Evolutionary conservation across 2,888 invertebrate genomes (phyloP), one percentile per base, ranked within the genome.

Genomic region (Phaedon cochleariae): DNA sequence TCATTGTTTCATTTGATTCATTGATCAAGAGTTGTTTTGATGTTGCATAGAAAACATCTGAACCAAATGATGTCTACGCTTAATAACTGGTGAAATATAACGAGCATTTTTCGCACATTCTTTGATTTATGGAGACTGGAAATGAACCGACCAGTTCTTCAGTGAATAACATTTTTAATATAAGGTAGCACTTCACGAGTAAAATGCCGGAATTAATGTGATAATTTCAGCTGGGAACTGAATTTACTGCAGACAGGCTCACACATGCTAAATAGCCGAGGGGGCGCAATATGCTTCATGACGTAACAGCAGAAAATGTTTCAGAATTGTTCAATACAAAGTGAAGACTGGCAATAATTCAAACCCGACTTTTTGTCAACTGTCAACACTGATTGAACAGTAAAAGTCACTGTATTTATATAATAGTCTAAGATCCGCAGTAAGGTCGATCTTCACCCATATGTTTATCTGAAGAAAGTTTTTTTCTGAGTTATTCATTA

Each of bases 191-290:
- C 62, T 68, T 65, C 58, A 68, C 66, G 57, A 52, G 53, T 22
- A 41, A 41, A 51, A 22, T 52, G 67, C 26, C 37, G 48, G 59
- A 58, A 67, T 67, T 53, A 68, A 65, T 60, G 67, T 65, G 62
- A 67, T 69, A 71, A 71, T 71, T 69, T 69, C 68, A 69, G 45
- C 62, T 54, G 49, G 62, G 69, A 66, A 26, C 22, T 69, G 61
- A 68, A 72, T 72, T 73, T 68, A 71, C 73, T 68, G 41, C 67
- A 46, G 70, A 59, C 59, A 57, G 26, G 45, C 45, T n/a, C 45
- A 41, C 57, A 57, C 45, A 45, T 57, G 46, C 45, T 57, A 18
- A 45, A 57, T 41, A 45, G 57, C 22, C 21, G 45, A 26, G 7
- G 45, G 26, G 18, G 9, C 15, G 57, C 45, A 45, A 57, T 57